A percentile compares a stretch with the other conserved stretches of the same genome.
Evolutionary conservation across 1,140 invertebrate species (phyloP).

Genomic region (Stratiolaelaps scimitus): DNA sequence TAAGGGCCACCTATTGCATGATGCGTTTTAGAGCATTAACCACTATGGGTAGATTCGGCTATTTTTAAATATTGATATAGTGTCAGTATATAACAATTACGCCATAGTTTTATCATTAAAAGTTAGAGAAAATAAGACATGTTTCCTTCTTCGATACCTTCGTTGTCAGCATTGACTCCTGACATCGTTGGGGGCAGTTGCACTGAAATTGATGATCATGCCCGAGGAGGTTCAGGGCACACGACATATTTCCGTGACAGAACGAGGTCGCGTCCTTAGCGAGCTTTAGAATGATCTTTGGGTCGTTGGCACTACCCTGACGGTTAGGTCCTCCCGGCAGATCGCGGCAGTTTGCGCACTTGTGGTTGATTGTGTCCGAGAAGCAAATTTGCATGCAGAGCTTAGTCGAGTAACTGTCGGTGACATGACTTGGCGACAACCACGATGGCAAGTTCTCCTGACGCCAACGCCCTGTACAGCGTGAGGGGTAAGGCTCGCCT

Average conservation of each 20-base stretch:
- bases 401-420: background rate
- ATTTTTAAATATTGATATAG: too few relatives aligned
- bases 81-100: too few relatives aligned
- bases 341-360: background rate
- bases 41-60: too few relatives aligned
- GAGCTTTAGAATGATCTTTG: background rate
- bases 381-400: background rate
- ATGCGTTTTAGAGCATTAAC: too few relatives aligned
- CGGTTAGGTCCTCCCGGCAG: too few relatives aligned
- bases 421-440: background rate
- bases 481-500: background rate
- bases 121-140: too few relatives aligned
- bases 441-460: conserved; percentile 1
- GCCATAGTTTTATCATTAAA: too few relatives aligned
- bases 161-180: background rate
- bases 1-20: too few relatives aligned
- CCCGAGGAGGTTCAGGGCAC: background rate
- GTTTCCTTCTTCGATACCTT: too few relatives aligned
- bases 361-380: background rate
- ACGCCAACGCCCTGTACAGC: background rate
- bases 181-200: conserved; percentile 7
- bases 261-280: conserved; percentile 2
- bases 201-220: background rate
- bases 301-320: background rate
- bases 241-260: background rate